These are phyloP conservation scores for Glossophaga mutica DNA, from an alignment of 2,797 vertebrate genomes.

Conservation along the genomic window DNA sequence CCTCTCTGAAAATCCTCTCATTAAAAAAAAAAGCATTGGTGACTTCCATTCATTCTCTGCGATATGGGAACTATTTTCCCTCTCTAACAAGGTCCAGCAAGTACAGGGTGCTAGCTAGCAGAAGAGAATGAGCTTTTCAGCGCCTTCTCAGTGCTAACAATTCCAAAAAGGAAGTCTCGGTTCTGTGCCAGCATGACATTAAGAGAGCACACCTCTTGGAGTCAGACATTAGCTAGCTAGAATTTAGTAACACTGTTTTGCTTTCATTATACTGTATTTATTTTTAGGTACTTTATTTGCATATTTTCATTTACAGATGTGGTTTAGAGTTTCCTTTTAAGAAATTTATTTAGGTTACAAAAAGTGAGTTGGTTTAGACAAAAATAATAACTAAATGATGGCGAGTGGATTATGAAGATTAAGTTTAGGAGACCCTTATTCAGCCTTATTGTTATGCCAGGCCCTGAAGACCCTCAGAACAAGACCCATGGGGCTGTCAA, in stretches of 20 bases:
- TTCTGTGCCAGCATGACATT: neutral
- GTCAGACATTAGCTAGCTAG: neutral
- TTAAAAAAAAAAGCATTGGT: neutral
- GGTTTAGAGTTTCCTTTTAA: slow-evolving; percentile 20
- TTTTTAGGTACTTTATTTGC: neutral
- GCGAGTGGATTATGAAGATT: neutral
- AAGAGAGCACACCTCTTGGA: neutral
- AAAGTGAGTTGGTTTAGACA: neutral
- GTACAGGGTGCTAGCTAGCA: neutral
- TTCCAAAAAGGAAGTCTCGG: neutral
- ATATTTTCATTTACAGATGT: neutral
- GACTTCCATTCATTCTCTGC: neutral
- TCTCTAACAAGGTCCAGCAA: neutral
- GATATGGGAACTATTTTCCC: neutral
- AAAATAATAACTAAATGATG: neutral
- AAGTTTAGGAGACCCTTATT: neutral
- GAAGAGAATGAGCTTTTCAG: neutral
- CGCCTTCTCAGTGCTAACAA: neutral
- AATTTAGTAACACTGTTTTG: neutral
- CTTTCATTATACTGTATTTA: neutral
- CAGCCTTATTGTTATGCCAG: neutral
- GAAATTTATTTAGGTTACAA: slow-evolving; percentile 18
- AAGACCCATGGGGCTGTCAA: neutral
- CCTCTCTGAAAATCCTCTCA: neutral
- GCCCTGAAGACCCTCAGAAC: neutral